These are phyloP conservation scores for Chrysemys picta DNA, from an alignment of 2,113 vertebrate genomes.

Conservation along the genomic window DNA sequence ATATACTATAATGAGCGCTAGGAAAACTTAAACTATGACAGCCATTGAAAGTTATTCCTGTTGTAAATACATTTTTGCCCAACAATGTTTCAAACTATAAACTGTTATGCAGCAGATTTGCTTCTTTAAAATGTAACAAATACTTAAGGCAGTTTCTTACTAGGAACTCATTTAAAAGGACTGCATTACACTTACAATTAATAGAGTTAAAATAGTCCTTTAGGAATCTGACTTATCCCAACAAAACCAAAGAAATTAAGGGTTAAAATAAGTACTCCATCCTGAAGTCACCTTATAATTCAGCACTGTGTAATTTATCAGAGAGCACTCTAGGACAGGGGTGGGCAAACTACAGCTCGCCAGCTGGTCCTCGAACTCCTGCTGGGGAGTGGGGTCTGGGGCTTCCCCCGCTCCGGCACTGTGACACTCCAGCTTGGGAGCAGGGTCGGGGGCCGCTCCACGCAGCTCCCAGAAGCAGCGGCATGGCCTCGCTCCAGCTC, in stretches of 20 bases:
- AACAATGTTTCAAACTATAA: neutral
- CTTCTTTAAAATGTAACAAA: neutral
- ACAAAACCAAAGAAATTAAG: neutral
- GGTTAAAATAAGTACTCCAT: neutral
- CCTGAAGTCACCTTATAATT: neutral
- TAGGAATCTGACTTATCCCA: neutral
- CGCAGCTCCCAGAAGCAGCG: too few relatives aligned
- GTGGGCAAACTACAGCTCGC: too few relatives aligned
- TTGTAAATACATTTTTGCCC: neutral
- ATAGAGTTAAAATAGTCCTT: neutral
- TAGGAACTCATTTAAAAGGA: neutral
- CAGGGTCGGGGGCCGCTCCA: too few relatives aligned
- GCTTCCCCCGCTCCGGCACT: too few relatives aligned
- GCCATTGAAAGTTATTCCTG: neutral
- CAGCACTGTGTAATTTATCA: neutral
- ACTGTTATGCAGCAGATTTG: neutral
- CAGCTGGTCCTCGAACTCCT: too few relatives aligned
- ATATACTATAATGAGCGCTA: neutral
- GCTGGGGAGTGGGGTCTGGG: too few relatives aligned
- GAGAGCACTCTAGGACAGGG: neutral
- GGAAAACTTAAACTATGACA: neutral
- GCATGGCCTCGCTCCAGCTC: too few relatives aligned
- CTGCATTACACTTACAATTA: neutral
- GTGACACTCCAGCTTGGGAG: too few relatives aligned
- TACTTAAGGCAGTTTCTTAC: neutral